Base-by-base conservation (phyloP, 2,113 vertebrate species). In the human region DNA sequence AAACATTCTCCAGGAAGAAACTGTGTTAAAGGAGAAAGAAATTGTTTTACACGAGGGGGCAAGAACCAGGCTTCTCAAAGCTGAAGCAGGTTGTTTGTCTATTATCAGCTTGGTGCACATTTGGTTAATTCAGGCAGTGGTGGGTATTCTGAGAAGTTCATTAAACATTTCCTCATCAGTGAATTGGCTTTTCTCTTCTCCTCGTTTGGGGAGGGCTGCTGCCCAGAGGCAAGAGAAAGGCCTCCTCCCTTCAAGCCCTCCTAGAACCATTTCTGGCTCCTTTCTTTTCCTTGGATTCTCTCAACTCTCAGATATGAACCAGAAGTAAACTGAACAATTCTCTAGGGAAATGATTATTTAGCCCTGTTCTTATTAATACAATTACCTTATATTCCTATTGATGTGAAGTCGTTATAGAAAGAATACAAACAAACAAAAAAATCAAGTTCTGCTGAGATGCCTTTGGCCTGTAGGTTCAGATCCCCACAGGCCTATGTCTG, bases 1-100 rank as follows among this genome's bases (percentile, higher is more conserved):
- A 98, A 98, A 98, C 86, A 8, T 97, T 98, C 98, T 98, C 73
- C 40, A 84, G 90, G 95, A 96, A 98, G 97, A 97, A 98, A 98
- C 80, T 66, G 97, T 97, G 97, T 97, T 97, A 97, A 96, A 52
- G 97, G 95, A 97, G 97, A 98, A 98, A 97, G 96, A 98, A 97
- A 98, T 97, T 17, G 96, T 98, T 98, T 98, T 97, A 94, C 90
- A 83, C 48, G 84, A 94, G 1, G n/a, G 89, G 97, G 93, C 76
- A 82, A 97, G 98, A 96, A 97, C 97, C 85, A 98, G 98, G 93
- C 43, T 22, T 95, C 97, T 98, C 87, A 73, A 95, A 43, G 96
- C 96, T 11, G 57, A 92, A 96, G 13, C 91, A 75, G 45, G 96
- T 85, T 27, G 96, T 97, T 92, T 91, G 97, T 97, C 97, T 97